Conservation (phyloP, 2,797 vertebrate genomes). For the Tokudaia muenninki region DNA sequence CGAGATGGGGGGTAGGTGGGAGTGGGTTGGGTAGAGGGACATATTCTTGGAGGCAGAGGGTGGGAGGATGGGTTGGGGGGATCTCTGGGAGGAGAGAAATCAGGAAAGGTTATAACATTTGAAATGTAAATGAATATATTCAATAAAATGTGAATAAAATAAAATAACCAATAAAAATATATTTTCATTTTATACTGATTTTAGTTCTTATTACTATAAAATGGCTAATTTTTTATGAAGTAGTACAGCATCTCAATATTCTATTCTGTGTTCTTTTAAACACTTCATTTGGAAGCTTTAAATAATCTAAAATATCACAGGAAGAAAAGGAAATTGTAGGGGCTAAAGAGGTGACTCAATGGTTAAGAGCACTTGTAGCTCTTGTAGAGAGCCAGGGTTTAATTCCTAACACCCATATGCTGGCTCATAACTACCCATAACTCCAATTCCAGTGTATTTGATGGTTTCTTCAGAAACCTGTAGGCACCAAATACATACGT, state of each 20-base stretch:
- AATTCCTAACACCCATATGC: neutral
- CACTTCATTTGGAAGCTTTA: neutral
- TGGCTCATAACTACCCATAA: neutral
- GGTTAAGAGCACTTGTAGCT: neutral
- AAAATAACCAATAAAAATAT: neutral
- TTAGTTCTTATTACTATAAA: neutral
- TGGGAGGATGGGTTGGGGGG: too few relatives aligned
- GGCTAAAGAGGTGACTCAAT: too few relatives aligned
- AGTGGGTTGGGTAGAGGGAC: too few relatives aligned
- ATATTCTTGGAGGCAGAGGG: too few relatives aligned
- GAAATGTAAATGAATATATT: too few relatives aligned
- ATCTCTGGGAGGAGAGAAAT: too few relatives aligned
- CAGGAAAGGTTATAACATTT: too few relatives aligned
- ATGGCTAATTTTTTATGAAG: constrained; percentile 14
- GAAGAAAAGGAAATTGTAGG: neutral
- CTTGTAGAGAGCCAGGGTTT: neutral
- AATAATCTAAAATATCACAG: neutral
- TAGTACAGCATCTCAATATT: neutral
- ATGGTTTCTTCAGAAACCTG: neutral
- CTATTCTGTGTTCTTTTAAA: neutral
- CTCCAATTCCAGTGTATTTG: neutral
- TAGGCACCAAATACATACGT: neutral
- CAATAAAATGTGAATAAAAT: too few relatives aligned
- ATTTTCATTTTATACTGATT: neutral
- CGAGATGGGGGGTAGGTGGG: too few relatives aligned